A percentile compares a stretch with the other conserved stretches of the same genome.
phyloP scores from a whole-genome alignment of 2,888 invertebrate genomes.

The Diaphora mendica region DNA sequence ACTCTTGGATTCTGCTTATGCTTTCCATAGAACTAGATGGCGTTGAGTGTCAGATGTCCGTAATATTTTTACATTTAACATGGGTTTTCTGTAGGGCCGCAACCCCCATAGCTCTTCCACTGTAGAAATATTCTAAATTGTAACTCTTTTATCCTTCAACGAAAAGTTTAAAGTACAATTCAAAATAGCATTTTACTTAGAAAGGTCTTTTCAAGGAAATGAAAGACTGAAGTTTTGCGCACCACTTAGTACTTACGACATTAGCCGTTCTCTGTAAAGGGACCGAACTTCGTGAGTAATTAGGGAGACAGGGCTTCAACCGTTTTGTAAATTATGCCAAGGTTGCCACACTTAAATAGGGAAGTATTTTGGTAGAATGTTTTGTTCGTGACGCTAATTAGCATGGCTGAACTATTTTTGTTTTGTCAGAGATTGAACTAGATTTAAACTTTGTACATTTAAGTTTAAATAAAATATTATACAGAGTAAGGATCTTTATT shows the following conservation, averaged over 20 bases:
- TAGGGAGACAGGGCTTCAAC: conserved; percentile 53
- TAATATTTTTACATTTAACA: no score
- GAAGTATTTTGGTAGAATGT: neutral
- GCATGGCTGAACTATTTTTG: neutral
- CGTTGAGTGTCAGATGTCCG: no score
- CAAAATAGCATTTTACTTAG: conserved; percentile 21
- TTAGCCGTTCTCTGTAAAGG: conserved; percentile 25
- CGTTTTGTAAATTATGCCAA: conserved; percentile 35
- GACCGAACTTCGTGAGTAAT: conserved; percentile 59
- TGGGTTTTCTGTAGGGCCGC: no score
- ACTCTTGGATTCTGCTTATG: no score
- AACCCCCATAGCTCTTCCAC: no score
- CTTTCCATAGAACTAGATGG: no score
- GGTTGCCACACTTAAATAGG: conserved; percentile 25
- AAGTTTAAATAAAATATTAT: neutral
- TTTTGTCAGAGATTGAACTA: neutral
- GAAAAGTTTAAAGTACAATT: neutral
- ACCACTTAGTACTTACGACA: conserved; percentile 15
- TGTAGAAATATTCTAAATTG: no score
- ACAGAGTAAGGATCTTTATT: no score
- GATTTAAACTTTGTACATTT: neutral
- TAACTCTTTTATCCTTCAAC: neutral
- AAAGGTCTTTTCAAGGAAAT: neutral
- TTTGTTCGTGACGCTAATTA: neutral
- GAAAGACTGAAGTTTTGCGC: neutral